Conservation (phyloP, 2,797 vertebrate genomes). For the Pangasius sanitwongsei region DNA sequence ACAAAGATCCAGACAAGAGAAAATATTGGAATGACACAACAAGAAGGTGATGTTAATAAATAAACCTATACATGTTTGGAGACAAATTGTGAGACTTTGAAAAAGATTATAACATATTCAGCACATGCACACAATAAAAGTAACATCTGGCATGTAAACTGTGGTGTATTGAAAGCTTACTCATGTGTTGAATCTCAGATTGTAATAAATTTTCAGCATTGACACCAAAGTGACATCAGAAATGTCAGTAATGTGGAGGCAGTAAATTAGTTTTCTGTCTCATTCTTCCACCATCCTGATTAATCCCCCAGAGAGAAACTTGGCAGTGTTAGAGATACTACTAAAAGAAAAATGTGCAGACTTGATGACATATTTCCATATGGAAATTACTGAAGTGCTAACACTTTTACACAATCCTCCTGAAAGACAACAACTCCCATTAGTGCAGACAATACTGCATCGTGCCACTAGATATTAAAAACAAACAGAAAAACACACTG, state of each 20-base stretch:
- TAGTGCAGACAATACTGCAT: background rate
- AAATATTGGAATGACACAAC: background rate
- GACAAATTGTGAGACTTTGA: background rate
- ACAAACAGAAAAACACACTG: background rate
- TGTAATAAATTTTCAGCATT: background rate
- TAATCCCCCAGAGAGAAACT: background rate
- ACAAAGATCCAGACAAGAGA: background rate
- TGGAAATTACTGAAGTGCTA: conserved; percentile 18
- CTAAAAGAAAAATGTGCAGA: background rate
- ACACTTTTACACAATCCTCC: background rate
- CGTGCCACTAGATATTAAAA: background rate
- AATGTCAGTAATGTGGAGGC: background rate
- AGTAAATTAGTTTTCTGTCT: conserved; percentile 36
- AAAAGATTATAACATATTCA: conserved; percentile 6
- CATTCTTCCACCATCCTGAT: conserved; percentile 10
- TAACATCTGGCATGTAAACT: too few relatives aligned
- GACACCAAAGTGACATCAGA: conserved; percentile 39
- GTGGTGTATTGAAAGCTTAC: background rate
- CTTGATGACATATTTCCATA: background rate
- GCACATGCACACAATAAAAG: background rate
- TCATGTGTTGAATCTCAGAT: background rate
- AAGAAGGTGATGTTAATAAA: background rate
- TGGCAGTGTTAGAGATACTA: background rate
- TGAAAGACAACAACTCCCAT: background rate
- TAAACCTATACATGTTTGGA: background rate